Conservation (phyloP, 2,113 vertebrate genomes). For the Labeo catla region DNA sequence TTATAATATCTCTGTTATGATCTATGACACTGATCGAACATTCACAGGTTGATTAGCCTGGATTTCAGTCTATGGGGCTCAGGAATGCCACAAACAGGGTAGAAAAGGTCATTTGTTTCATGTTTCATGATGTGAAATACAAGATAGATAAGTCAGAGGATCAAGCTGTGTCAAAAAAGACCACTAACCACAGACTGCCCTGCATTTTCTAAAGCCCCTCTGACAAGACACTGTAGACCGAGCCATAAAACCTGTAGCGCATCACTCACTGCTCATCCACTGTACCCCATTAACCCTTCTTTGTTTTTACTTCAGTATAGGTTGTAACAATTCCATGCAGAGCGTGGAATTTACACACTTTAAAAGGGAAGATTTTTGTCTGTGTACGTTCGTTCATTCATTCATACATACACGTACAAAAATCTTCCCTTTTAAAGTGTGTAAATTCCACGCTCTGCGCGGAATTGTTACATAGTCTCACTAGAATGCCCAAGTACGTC, state of each 20-base stretch:
- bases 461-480: not conserved
- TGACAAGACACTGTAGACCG: constrained; percentile 26
- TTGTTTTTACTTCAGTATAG: not conserved
- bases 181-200: constrained; percentile 29
- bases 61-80: constrained; percentile 14
- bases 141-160: constrained; percentile 39
- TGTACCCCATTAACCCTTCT: not conserved
- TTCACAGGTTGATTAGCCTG: constrained; percentile 16
- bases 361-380: too few relatives aligned
- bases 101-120: constrained; percentile 40
- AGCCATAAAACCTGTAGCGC: constrained; percentile 10
- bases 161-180: constrained; percentile 37
- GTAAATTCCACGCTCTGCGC: too few relatives aligned
- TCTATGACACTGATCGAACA: not conserved
- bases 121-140: constrained; percentile 50
- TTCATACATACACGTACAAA: too few relatives aligned
- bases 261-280: constrained; percentile 15
- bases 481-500: not conserved
- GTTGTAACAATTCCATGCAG: not conserved
- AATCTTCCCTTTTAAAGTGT: too few relatives aligned
- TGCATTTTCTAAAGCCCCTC: constrained; percentile 18
- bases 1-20: not conserved
- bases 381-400: too few relatives aligned
- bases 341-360: too few relatives aligned
- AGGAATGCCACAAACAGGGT: constrained; percentile 34